phyloP scores from a whole-genome alignment of 2,888 invertebrate species.

The Sinhomidia bicolor region DNA sequence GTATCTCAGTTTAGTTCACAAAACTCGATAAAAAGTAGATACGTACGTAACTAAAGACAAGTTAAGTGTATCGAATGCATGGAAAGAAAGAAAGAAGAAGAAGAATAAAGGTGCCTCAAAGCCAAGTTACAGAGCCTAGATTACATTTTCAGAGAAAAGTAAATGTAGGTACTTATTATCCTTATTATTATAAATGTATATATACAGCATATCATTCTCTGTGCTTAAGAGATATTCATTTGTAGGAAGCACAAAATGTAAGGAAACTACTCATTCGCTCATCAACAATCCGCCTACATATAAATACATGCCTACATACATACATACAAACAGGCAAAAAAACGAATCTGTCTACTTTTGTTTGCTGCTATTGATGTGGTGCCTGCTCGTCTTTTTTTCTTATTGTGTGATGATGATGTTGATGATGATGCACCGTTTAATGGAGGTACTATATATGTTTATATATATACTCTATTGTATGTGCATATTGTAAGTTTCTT shows the following conservation, averaged over 20 bases:
- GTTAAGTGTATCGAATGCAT: not conserved
- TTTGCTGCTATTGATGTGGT: too few species aligned
- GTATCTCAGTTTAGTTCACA: not conserved
- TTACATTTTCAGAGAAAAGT: not conserved
- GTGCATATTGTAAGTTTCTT: not conserved
- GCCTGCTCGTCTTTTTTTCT: not conserved
- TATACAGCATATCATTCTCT: not conserved
- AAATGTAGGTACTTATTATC: not conserved
- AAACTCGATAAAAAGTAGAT: not conserved
- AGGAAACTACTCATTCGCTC: conserved; percentile 5
- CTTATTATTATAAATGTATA: not conserved
- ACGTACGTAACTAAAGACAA: not conserved
- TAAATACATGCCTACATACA: not conserved
- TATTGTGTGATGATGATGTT: not conserved
- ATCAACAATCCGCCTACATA: not conserved
- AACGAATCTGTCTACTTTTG: not conserved
- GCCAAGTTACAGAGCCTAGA: not conserved
- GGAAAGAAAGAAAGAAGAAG: not conserved
- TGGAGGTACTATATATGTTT: too few species aligned
- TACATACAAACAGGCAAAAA: too few species aligned
- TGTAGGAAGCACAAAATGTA: not conserved
- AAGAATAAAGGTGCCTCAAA: not conserved
- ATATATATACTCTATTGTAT: not conserved
- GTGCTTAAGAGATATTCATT: not conserved
- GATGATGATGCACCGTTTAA: not conserved